phyloP scores from a whole-genome alignment of 1,140 invertebrate species.

The Diuraphis noxia region DNA sequence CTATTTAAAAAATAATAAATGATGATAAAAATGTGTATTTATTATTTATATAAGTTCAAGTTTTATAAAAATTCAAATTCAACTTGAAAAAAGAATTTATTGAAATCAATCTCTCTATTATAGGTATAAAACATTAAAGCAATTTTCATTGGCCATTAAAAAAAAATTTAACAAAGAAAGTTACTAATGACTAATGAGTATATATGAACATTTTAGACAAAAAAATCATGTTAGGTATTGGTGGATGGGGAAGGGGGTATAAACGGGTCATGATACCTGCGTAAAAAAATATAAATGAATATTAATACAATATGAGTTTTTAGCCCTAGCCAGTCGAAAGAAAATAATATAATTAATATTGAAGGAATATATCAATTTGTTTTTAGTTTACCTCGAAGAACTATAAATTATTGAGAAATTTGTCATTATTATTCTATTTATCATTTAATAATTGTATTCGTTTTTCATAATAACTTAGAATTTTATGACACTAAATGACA shows the following conservation, averaged over 20 bases:
- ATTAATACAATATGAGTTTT: neutral
- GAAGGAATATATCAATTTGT: neutral
- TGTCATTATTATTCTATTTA: neutral
- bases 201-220: neutral
- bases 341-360: neutral
- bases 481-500: neutral
- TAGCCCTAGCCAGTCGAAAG: neutral
- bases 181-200: too few species aligned
- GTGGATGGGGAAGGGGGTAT: rapidly evolving
- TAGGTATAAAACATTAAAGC: too few species aligned
- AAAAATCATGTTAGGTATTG: neutral
- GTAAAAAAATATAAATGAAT: neutral
- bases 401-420: neutral
- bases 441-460: neutral
- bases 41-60: too few species aligned
- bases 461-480: neutral
- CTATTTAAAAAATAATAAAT: too few species aligned
- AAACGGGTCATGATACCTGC: neutral
- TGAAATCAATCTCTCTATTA: too few species aligned
- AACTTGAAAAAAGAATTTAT: too few species aligned
- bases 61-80: too few species aligned
- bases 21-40: too few species aligned
- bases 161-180: too few species aligned
- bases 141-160: too few species aligned
- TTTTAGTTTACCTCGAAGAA: neutral